Percentiles rank a stretch among this genome's conserved stretches.
Evolutionary conservation across 2,888 invertebrate species (phyloP).

Genomic region (Blera fallax): DNA sequence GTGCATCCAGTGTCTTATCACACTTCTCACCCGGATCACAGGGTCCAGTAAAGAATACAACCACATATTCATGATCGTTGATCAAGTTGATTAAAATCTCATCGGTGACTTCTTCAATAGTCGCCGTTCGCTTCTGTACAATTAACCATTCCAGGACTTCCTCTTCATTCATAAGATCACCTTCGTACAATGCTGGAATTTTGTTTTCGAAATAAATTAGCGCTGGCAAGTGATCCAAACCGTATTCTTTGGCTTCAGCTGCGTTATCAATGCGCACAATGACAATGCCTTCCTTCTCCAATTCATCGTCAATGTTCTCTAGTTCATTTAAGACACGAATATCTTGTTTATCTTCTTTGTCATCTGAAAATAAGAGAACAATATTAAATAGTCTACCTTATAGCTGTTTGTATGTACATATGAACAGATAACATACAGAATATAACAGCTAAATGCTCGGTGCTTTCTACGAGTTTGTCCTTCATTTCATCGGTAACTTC

Average conservation of each 20-base stretch:
- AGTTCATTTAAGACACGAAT: slow-evolving; percentile 93
- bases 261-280: slow-evolving; percentile 95
- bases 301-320: slow-evolving; percentile 95
- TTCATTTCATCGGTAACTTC: slow-evolving; percentile 97
- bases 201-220: slow-evolving; percentile 95
- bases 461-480: slow-evolving; percentile 91
- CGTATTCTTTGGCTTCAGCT: slow-evolving; percentile 94
- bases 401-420: neutral
- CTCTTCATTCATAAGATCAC: slow-evolving; percentile 94
- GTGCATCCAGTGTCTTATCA: slow-evolving; percentile 91
- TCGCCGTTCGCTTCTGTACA: slow-evolving; percentile 93
- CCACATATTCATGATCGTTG: slow-evolving; percentile 95
- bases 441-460: slow-evolving; percentile 92
- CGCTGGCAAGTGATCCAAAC: slow-evolving; percentile 91
- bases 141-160: slow-evolving; percentile 93
- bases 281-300: slow-evolving; percentile 94
- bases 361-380: slow-evolving; percentile 84
- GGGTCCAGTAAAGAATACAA: slow-evolving; percentile 95
- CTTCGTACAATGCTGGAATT: slow-evolving; percentile 95
- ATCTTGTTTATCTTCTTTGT: slow-evolving; percentile 94
- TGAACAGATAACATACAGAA: slow-evolving; percentile 92
- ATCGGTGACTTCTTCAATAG: slow-evolving; percentile 96
- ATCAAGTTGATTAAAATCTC: slow-evolving; percentile 93
- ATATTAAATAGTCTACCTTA: neutral
- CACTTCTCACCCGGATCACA: slow-evolving; percentile 94